These are phyloP conservation scores for Atherinosoma microstoma DNA, from an alignment of 2,797 vertebrate genomes.

Conservation along the genomic window DNA sequence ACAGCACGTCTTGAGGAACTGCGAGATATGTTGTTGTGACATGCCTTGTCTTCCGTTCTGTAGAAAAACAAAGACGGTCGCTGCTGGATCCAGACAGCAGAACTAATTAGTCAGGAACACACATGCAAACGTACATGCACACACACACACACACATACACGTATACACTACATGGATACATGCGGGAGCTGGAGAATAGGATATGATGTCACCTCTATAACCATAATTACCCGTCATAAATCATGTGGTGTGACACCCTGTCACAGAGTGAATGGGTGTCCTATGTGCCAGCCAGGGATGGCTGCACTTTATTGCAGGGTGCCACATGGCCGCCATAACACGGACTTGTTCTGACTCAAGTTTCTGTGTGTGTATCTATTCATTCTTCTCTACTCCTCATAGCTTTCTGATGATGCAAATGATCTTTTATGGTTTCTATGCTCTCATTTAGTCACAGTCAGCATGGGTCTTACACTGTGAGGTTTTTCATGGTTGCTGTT, in stretches of 20 bases:
- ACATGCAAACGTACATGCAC: constrained; percentile 24
- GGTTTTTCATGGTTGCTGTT: constrained; percentile 13
- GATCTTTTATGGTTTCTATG: constrained; percentile 50
- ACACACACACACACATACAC: constrained; percentile 32
- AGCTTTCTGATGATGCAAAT: constrained; percentile 55
- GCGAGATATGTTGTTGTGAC: constrained; percentile 76
- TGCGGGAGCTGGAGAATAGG: constrained; percentile 64
- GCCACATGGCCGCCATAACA: constrained; percentile 39
- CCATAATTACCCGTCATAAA: constrained; percentile 84
- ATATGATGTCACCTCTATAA: constrained; percentile 83
- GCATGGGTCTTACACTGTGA: constrained; percentile 22
- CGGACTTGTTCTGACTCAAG: constrained; percentile 25
- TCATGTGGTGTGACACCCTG: constrained; percentile 80
- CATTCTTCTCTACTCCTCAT: constrained; percentile 40
- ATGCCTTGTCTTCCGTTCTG: constrained; percentile 79
- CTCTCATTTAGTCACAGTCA: constrained; percentile 53
- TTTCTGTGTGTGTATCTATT: constrained; percentile 39
- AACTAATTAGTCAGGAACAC: constrained; percentile 84
- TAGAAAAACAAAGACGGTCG: constrained; percentile 80
- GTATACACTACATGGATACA: constrained; percentile 57
- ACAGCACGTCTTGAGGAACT: constrained; percentile 64
- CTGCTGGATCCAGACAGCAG: constrained; percentile 83
- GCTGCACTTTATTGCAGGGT: constrained; percentile 74
- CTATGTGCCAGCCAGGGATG: constrained; percentile 77
- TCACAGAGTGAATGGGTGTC: constrained; percentile 77